Evolutionary conservation across 1,140 invertebrate species (phyloP).

Genomic region (Aphelenchoides besseyi): DNA sequence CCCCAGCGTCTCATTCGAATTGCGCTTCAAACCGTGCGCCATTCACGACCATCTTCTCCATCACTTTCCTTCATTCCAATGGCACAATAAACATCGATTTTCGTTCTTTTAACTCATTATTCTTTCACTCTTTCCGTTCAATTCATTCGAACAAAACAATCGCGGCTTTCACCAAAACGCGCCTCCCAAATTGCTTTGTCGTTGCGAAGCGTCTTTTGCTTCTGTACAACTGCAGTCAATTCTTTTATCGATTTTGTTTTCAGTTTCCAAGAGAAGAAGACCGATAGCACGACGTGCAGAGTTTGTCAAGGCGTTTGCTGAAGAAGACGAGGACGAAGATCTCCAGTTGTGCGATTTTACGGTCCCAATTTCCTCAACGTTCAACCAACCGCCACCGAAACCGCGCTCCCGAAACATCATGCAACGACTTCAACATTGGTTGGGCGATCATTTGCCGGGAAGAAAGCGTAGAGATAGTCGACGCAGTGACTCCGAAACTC

Average conservation of each 20-base stretch:
- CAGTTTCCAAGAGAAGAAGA: slow-evolving; percentile 21
- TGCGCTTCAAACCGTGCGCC: neutral
- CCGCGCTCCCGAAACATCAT: neutral
- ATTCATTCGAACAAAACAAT: too few species aligned
- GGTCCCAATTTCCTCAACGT: neutral
- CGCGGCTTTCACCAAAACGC: too few species aligned
- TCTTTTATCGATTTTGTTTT: slow-evolving; percentile 12
- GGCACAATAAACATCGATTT: neutral
- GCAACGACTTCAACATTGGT: slow-evolving; percentile 10
- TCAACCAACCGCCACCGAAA: neutral
- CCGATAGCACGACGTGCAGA: slow-evolving; percentile 8
- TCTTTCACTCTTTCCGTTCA: neutral
- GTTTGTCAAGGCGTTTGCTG: neutral
- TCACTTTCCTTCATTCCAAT: neutral
- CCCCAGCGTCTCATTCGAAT: neutral
- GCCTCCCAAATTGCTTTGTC: too few species aligned
- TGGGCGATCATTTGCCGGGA: slow-evolving; percentile 2
- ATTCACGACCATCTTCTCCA: neutral
- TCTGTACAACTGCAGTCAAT: neutral
- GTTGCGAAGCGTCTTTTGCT: too few species aligned
- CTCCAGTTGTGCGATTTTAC: neutral
- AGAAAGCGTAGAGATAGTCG: neutral
- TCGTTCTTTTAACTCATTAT: neutral
- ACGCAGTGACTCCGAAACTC: slow-evolving; percentile 13
- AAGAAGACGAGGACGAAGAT: slow-evolving; percentile 18